Base-by-base conservation (phyloP, 1,140 invertebrate genomes). In the Agrilus planipennis region DNA sequence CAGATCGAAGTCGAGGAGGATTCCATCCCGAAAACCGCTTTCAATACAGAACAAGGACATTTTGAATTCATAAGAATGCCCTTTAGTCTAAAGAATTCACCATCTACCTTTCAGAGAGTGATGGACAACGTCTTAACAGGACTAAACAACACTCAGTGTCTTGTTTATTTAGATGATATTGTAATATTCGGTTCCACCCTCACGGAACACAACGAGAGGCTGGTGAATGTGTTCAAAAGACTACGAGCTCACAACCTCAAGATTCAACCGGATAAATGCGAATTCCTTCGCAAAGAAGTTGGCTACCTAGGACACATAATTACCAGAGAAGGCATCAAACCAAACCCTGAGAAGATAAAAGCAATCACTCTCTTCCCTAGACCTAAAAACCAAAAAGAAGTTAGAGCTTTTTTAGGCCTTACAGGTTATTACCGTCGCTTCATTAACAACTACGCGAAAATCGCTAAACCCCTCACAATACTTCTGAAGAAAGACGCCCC, bases 91-190 rank as follows among this genome's bases (percentile, higher is more conserved):
- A 47, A 47, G 27, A 27, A 21, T 25, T 27, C 25, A 34, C 46
- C 46, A 31, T 16, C 42, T 2, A 45, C 46, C 4, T 47, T 47
- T 19, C 16, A 3, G n/a, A 7, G 42, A 23, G 11, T 44, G 18
- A 45, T 47, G 42, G 34, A 47, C 38, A 28, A 25, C 19, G 28
- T 39, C 11, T 27, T 47, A 22, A 29, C 30, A 32, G 46, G 46
- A 16, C 27, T 45, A 29, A 30, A 40, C 21, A 40, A 34, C 7
- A 38, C 16, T 14, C 29, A 49, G 14, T 45, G 39, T 21, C 34
- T 49, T 31, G n/a, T 16, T 36, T 61, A 29, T 45, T 55, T 71
- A 6, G 67, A 71, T 50, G 69, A 71, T 34, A 55, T 71, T 6
- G 39, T 53, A 5, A 46, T 48, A 28, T 3, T 41, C 10, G 11